Conservation (phyloP, 2,888 invertebrate species). For the Ophioninae sp. region DNA sequence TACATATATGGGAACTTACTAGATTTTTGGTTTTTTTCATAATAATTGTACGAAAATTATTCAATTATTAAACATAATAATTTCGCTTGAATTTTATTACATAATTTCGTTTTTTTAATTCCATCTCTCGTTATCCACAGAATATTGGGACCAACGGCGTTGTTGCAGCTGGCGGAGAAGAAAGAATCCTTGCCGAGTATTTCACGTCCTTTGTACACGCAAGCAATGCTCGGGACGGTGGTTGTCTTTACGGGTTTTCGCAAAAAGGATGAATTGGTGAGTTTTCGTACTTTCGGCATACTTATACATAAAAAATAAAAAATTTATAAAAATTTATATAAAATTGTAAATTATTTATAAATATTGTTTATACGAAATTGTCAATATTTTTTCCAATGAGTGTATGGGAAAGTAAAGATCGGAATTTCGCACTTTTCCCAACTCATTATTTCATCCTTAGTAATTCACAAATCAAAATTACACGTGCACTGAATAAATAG, state of each 20-base stretch:
- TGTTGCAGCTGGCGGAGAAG: conserved; percentile 88
- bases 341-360: no score
- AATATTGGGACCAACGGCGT: conserved; percentile 91
- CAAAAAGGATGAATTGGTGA: conserved; percentile 94
- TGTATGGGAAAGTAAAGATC: not conserved
- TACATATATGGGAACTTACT: not conserved
- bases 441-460: no score
- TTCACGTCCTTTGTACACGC: conserved; percentile 92
- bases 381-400: not conserved
- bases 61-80: not conserved
- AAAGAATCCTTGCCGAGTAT: conserved; percentile 87
- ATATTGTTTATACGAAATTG: no score
- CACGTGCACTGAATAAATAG: no score
- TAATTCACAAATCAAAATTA: no score
- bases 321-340: no score
- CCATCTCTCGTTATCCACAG: conserved; percentile 78
- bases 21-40: not conserved
- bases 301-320: no score
- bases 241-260: conserved; percentile 96
- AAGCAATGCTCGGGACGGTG: conserved; percentile 93
- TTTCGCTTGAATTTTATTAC: not conserved
- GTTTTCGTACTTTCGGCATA: conserved; percentile 71
- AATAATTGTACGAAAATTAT: not conserved
- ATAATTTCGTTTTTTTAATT: not conserved
- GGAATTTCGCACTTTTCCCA: not conserved